Conservation (phyloP, 1,140 invertebrate species). For the Pseudomyrmex cubaensis region DNA sequence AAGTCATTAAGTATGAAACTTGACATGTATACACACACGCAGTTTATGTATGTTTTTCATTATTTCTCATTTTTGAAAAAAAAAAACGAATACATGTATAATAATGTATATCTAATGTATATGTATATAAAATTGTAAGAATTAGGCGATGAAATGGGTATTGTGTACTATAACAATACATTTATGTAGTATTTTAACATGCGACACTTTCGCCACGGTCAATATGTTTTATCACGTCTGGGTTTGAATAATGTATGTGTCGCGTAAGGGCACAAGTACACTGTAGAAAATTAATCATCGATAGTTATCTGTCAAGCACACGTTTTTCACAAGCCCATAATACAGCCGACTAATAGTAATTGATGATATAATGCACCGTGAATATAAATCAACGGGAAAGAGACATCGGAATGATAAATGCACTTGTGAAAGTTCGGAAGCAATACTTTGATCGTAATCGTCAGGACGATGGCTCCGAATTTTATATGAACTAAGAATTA, state of each 20-base stretch:
- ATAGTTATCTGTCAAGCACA: background rate
- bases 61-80: no score
- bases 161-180: background rate
- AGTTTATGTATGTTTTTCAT: no score
- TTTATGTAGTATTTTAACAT: background rate
- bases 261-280: background rate
- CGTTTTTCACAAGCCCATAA: background rate
- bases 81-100: no score
- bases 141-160: no score
- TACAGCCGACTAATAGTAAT: slow-evolving; percentile 21
- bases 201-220: background rate
- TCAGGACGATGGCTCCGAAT: background rate
- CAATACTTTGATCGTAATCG: background rate
- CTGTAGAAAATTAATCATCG: slow-evolving; percentile 35
- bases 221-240: background rate
- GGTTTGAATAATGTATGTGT: slow-evolving; percentile 8
- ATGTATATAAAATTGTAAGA: background rate
- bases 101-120: no score
- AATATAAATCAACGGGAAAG: background rate
- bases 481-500: background rate
- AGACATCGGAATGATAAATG: slow-evolving; percentile 16
- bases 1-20: no score
- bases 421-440: background rate
- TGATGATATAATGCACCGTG: slow-evolving; percentile 3
- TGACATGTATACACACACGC: no score